Base-by-base conservation (phyloP, 2,888 invertebrate species). In the Dryadula phaetusa region DNA sequence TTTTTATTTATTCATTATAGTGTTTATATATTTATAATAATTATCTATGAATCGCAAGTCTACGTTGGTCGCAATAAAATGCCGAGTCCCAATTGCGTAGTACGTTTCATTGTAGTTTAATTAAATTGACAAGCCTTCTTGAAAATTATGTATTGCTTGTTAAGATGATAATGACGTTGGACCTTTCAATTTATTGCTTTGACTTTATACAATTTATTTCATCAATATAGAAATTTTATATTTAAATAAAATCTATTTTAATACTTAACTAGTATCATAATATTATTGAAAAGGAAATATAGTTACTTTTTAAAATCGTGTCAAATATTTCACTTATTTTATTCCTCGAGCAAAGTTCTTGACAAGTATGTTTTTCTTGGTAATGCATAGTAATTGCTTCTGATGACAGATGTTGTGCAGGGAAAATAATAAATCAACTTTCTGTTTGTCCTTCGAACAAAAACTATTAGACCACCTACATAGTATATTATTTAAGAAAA, bases 31-130 rank as follows among this genome's bases (percentile, higher is more conserved):
- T 5, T 8, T 32, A 5, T 1, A 32, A 8, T 32, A 8, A 8
- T 8, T 32, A 7, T 32, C 8, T 32, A 7, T n/a, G n/a, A n/a
- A 37, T 40, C 56, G 56, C 40, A 56, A 40, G 56, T 56, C 56
- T 56, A 56, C 56, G 16, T 22, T 40, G 16, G n/a, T 16, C 22
- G 22, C 40, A 25, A 40, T 56, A 40, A 56, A 56, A 40, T 40
- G 25, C 25, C 4, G 56, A 40, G 40, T 25, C 40, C 40, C 56
- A 56, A 56, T 56, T 56, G 56, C 40, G 22, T 25, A 56, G 56
- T 40, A 56, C 37, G 58, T 70, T 58, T 72, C 71, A 74, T 77
- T 76, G 56, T 56, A 74, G 74, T 72, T 74, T 75, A 70, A 76
- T 76, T 73, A 76, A 74, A 68, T 72, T 70, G 65, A 66, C 64